Evolutionary conservation across 2,113 vertebrate species (phyloP).

Genomic region (Tapirus terrestris): DNA sequence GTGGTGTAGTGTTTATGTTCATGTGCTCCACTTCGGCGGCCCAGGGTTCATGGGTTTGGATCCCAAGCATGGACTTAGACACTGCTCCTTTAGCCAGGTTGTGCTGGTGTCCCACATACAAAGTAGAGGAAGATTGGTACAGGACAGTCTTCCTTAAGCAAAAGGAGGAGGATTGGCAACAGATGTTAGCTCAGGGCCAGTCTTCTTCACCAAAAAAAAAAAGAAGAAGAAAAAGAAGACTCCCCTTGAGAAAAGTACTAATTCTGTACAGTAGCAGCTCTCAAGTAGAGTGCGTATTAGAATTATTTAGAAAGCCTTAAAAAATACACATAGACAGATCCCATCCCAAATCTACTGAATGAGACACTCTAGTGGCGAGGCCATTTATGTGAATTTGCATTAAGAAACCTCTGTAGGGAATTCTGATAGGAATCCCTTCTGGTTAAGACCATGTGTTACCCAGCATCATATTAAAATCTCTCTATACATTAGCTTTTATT

Average conservation of each 20-base stretch:
- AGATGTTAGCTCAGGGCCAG: no score
- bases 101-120: no score
- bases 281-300: neutral
- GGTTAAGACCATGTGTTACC: neutral
- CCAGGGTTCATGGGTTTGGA: no score
- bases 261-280: neutral
- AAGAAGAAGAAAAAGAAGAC: neutral
- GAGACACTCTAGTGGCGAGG: neutral
- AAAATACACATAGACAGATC: neutral
- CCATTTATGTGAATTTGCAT: neutral
- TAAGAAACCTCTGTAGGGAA: neutral
- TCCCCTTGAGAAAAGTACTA: neutral
- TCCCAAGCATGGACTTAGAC: no score
- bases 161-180: no score
- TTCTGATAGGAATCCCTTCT: neutral
- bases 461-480: neutral
- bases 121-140: no score
- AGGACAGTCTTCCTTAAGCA: no score
- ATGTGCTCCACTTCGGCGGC: no score
- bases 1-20: no score
- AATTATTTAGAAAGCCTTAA: neutral
- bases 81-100: no score
- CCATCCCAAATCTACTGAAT: neutral
- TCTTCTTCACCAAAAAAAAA: no score
- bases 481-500: neutral